phyloP scores from a whole-genome alignment of 2,888 invertebrate genomes.

The Philereme transversata region DNA sequence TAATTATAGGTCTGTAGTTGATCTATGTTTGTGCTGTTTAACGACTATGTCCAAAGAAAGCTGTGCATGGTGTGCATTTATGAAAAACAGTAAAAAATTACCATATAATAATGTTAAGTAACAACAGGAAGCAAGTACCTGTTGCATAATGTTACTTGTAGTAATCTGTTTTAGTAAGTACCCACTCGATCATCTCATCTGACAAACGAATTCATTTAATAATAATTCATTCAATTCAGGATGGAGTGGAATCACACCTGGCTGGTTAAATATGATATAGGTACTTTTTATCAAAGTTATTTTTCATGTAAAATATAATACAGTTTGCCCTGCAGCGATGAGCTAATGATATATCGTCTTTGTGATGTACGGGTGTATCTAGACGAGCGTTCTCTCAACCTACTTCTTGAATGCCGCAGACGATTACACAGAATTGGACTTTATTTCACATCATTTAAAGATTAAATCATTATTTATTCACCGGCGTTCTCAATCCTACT shows the following conservation, averaged over 20 bases:
- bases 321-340: constrained; percentile 49
- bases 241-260: no score
- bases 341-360: constrained; percentile 70
- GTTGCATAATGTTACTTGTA: not conserved
- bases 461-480: constrained; percentile 64
- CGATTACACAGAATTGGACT: constrained; percentile 63
- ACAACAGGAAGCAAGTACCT: not conserved
- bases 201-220: not conserved
- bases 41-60: not conserved
- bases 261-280: no score
- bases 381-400: constrained; percentile 80
- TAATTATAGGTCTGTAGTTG: constrained; percentile 30
- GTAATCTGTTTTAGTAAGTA: not conserved
- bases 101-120: not conserved
- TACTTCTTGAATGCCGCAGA: constrained; percentile 76
- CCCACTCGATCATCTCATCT: not conserved
- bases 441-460: constrained; percentile 62
- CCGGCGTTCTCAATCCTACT: constrained; percentile 75
- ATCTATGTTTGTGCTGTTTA: constrained; percentile 10
- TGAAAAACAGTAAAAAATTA: not conserved
- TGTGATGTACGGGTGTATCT: constrained; percentile 77
- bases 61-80: not conserved
- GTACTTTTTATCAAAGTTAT: not conserved
- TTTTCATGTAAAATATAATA: constrained; percentile 11
- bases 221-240: no score